phyloP scores from a whole-genome alignment of 2,888 invertebrate species.

The Hemistola chrysoprasaria region DNA sequence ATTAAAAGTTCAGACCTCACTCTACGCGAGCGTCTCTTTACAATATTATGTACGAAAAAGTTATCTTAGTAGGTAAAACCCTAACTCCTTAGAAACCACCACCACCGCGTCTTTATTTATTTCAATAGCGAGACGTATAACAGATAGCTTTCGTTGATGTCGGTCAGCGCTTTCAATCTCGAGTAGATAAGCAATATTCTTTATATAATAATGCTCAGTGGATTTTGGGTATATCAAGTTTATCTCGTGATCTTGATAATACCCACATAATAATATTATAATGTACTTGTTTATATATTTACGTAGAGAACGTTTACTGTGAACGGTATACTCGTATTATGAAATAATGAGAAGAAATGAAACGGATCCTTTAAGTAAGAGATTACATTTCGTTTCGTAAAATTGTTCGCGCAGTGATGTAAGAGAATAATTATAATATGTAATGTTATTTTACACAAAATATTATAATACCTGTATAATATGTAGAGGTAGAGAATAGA shows the following conservation, averaged over 20 bases:
- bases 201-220: slow-evolving; percentile 3
- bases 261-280: too few relatives aligned
- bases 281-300: too few relatives aligned
- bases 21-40: too few relatives aligned
- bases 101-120: neutral
- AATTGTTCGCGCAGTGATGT: slow-evolving; percentile 1
- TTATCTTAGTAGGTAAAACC: neutral
- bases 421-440: neutral
- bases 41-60: slow-evolving; percentile 1
- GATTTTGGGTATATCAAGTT: slow-evolving; percentile 4
- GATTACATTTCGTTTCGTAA: slow-evolving; percentile 9
- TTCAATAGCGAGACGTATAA: slow-evolving; percentile 2
- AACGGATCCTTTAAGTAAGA: slow-evolving; percentile 6
- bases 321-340: too few relatives aligned
- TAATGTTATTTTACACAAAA: neutral
- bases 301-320: too few relatives aligned
- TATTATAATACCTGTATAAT: too few relatives aligned
- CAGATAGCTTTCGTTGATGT: slow-evolving; percentile 5
- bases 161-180: slow-evolving; percentile 6
- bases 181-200: slow-evolving; percentile 10
- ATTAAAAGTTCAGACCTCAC: too few relatives aligned
- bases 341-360: slow-evolving; percentile 4
- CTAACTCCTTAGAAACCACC: neutral
- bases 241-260: neutral
- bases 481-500: too few relatives aligned